A percentile compares a stretch with the other conserved stretches of the same genome.
Conservation (phyloP, 2,797 vertebrate species). For the Lagodon rhomboides region DNA sequence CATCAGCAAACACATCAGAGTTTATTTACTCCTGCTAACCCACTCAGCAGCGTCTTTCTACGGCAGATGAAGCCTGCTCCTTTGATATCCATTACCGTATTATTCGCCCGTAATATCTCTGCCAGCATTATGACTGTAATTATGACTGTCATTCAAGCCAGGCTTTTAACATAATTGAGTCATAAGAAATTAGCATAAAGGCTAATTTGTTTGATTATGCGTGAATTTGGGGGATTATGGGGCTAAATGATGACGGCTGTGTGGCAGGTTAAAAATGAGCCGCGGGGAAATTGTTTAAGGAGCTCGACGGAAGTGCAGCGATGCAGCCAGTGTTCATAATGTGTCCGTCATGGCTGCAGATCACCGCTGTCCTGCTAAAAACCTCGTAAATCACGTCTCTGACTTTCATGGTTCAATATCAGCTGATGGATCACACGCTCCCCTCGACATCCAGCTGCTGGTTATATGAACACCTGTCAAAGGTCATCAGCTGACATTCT, state of each 20-base stretch:
- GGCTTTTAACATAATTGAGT: constrained; percentile 77
- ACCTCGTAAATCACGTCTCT: constrained; percentile 42
- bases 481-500: constrained; percentile 27
- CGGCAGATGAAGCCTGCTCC: constrained; percentile 53
- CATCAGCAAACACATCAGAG: constrained; percentile 75
- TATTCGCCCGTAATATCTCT: constrained; percentile 73
- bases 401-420: constrained; percentile 65
- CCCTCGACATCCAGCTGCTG: constrained; percentile 22
- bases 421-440: constrained; percentile 7
- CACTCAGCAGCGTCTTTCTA: constrained; percentile 50
- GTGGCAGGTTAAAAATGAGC: constrained; percentile 71
- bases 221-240: constrained; percentile 65
- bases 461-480: neutral
- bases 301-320: constrained; percentile 44
- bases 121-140: constrained; percentile 73
- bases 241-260: constrained; percentile 60
- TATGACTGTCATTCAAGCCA: constrained; percentile 74
- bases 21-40: constrained; percentile 71
- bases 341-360: constrained; percentile 59
- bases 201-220: constrained; percentile 80
- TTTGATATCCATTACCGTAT: constrained; percentile 68
- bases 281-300: constrained; percentile 61
- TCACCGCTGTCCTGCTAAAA: constrained; percentile 12
- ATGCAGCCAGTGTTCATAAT: constrained; percentile 47
- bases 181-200: constrained; percentile 78